A percentile compares a stretch with the other conserved stretches of the same genome.
Evolutionary conservation across 2,888 invertebrate species (phyloP).

Genomic region (Tipula vernalis): DNA sequence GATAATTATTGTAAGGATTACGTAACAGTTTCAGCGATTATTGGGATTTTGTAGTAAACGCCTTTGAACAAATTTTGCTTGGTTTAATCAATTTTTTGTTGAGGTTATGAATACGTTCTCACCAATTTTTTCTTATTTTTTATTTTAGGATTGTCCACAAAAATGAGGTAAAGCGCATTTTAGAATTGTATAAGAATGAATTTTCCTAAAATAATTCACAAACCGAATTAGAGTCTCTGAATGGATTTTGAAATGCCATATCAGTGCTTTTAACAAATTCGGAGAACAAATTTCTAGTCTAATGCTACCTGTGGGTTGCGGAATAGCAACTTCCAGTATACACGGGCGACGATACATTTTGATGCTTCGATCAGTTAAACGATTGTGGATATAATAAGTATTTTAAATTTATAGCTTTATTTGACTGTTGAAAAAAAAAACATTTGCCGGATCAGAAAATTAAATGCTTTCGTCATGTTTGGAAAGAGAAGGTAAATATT

Average conservation of each 20-base stretch:
- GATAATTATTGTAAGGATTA: background rate
- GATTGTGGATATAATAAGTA: no score
- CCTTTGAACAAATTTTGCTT: background rate
- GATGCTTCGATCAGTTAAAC: no score
- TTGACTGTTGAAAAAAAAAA: no score
- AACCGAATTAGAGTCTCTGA: slow-evolving; percentile 6
- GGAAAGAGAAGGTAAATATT: no score
- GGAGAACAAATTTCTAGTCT: background rate
- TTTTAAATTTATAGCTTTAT: no score
- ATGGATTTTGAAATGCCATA: background rate
- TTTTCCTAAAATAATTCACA: background rate
- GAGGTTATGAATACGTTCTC: background rate
- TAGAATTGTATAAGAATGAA: background rate
- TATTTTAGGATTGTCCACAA: background rate
- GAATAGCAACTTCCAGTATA: background rate
- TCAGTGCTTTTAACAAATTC: slow-evolving; percentile 8
- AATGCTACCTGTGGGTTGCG: background rate
- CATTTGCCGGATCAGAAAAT: no score
- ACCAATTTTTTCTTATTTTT: background rate
- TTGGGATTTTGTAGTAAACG: background rate
- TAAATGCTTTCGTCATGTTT: no score
- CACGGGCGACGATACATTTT: background rate
- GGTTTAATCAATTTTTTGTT: background rate
- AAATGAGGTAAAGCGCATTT: no score
- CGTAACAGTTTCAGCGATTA: background rate